Percentiles rank a stretch among this genome's conserved stretches.
Evolutionary conservation across 2,797 vertebrate species (phyloP).

Genomic region (Poliocrania exsul): DNA sequence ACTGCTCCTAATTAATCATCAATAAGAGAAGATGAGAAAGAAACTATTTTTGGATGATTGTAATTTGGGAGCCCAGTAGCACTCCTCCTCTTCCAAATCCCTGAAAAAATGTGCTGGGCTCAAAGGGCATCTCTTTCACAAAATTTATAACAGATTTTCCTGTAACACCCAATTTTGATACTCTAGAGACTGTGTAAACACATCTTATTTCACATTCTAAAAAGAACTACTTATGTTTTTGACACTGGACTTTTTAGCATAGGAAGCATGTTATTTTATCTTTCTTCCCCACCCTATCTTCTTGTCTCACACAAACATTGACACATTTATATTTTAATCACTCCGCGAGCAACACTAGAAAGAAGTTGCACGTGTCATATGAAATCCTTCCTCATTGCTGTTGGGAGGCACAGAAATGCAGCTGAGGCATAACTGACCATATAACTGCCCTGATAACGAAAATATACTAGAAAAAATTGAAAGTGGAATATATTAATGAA

Average conservation of each 20-base stretch:
- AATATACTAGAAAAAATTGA: neutral
- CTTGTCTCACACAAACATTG: neutral
- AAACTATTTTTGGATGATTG: neutral
- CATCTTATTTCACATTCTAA: neutral
- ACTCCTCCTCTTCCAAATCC: neutral
- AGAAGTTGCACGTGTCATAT: neutral
- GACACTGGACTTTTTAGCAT: neutral
- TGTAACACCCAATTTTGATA: neutral
- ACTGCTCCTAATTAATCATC: neutral
- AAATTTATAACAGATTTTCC: neutral
- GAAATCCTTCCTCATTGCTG: neutral
- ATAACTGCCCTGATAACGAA: neutral
- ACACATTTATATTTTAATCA: neutral
- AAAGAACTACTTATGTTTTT: neutral
- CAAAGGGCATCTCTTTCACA: neutral
- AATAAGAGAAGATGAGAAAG: neutral
- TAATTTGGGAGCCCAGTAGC: neutral
- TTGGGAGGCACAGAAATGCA: neutral
- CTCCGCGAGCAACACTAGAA: neutral
- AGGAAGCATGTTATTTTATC: neutral
- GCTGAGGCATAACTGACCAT: neutral
- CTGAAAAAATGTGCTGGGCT: neutral
- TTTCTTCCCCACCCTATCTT: neutral
- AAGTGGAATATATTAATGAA: neutral
- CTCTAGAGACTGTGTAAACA: neutral